Conservation (phyloP, 1,140 invertebrate genomes). For the Doryteuthis pealeii region DNA sequence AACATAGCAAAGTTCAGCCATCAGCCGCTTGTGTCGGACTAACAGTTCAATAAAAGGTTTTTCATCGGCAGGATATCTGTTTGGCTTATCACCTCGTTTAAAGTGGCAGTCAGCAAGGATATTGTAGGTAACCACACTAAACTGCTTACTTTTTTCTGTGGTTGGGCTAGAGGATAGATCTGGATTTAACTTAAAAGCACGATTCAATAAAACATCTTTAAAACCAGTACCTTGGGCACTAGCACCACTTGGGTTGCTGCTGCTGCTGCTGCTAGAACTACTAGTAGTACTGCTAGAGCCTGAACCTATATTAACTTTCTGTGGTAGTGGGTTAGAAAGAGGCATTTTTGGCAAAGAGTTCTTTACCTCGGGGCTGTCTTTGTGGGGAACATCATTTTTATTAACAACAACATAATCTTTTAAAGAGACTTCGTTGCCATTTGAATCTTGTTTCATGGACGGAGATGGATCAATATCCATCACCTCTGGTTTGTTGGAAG, state of each 20-base stretch:
- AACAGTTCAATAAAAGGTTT: constrained; percentile 37
- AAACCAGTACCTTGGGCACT: neutral
- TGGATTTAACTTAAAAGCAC: constrained; percentile 43
- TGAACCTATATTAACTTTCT: neutral
- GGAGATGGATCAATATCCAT: neutral
- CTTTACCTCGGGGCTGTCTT: constrained; percentile 47
- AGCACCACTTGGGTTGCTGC: neutral
- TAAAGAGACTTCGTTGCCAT: constrained; percentile 22
- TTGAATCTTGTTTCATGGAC: constrained; percentile 7
- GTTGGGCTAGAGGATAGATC: constrained; percentile 16
- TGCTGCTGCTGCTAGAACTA: neutral
- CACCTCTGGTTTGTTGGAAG: neutral
- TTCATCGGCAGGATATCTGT: constrained; percentile 51
- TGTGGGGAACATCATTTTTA: constrained; percentile 46
- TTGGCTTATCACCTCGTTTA: constrained; percentile 19
- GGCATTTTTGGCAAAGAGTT: constrained; percentile 29
- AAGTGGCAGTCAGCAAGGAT: constrained; percentile 57
- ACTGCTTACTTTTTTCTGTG: constrained; percentile 36
- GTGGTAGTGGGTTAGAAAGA: neutral
- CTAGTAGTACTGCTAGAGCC: neutral
- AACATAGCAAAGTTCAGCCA: constrained; percentile 50
- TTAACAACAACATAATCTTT: constrained; percentile 50
- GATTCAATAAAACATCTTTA: constrained; percentile 23
- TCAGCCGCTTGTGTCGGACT: constrained; percentile 44
- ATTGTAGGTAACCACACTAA: constrained; percentile 56